These are phyloP conservation scores for Naja naja DNA, from an alignment of 2,113 vertebrate genomes.

Conservation along the genomic window DNA sequence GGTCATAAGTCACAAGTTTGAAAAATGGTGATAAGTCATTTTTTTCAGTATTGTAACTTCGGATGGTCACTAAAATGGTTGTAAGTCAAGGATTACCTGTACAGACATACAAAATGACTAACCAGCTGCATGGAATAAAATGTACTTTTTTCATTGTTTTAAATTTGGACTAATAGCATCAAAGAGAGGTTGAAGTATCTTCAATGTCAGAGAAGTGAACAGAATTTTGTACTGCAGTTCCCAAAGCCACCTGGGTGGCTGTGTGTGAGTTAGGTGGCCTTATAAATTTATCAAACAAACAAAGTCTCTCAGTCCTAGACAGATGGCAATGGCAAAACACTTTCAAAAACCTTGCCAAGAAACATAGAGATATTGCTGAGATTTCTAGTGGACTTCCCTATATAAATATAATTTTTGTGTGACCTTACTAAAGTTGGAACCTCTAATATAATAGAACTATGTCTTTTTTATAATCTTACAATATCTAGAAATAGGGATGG, in stretches of 20 bases:
- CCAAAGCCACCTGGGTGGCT: not conserved
- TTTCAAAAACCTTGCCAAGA: not conserved
- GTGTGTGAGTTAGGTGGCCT: not conserved
- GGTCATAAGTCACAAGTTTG: not conserved
- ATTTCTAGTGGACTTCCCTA: not conserved
- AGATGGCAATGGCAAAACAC: not conserved
- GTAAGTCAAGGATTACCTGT: not conserved
- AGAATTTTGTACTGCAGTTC: not conserved
- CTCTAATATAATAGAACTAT: not conserved
- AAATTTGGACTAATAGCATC: not conserved
- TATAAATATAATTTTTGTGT: not conserved
- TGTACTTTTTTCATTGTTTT: not conserved
- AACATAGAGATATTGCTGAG: not conserved
- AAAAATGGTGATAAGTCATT: not conserved
- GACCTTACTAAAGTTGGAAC: not conserved
- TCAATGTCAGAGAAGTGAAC: not conserved
- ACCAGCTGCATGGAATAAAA: not conserved
- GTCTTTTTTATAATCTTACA: not conserved
- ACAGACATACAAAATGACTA: not conserved
- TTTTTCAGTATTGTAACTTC: not conserved
- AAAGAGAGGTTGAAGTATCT: not conserved
- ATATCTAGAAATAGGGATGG: not conserved
- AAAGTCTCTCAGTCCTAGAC: not conserved
- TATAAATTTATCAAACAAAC: not conserved
- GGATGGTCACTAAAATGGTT: not conserved